Evolutionary conservation across 2,888 invertebrate genomes (phyloP).

Genomic region (Pardosa pseudoannulata): DNA sequence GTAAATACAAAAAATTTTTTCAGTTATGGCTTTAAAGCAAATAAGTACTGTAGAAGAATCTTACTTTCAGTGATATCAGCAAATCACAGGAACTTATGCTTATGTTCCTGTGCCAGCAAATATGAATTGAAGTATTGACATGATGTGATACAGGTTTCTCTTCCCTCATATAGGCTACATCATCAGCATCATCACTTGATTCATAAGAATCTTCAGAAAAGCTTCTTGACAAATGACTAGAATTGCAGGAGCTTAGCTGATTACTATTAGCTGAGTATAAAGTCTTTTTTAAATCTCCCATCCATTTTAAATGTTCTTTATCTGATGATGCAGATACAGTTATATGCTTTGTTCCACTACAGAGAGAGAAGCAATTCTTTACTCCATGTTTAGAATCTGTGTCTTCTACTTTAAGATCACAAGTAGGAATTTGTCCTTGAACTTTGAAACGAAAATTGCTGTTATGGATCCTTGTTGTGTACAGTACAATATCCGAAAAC

Average conservation of each 20-base stretch:
- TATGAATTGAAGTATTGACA: constrained; percentile 85
- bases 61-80: constrained; percentile 84
- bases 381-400: constrained; percentile 82
- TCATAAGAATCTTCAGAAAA: constrained; percentile 32
- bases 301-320: constrained; percentile 31
- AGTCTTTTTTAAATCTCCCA: constrained; percentile 26
- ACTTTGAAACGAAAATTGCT: constrained; percentile 84
- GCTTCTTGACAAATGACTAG: constrained; percentile 8
- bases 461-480: constrained; percentile 81
- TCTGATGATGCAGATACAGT: constrained; percentile 84
- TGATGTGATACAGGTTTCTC: constrained; percentile 35
- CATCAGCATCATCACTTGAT: constrained; percentile 31
- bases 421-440: constrained; percentile 89
- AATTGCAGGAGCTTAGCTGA: background rate
- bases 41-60: constrained; percentile 24
- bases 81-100: constrained; percentile 87
- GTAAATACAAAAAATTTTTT: too few relatives aligned
- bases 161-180: background rate
- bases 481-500: constrained; percentile 94
- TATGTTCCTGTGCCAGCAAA: constrained; percentile 98
- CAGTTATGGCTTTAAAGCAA: too few relatives aligned
- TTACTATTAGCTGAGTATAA: background rate
- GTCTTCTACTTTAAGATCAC: constrained; percentile 87
- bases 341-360: constrained; percentile 85
- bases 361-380: constrained; percentile 89